Evolutionary conservation across 2,888 invertebrate species (phyloP).

Genomic region (Drosophila infuscata): DNA sequence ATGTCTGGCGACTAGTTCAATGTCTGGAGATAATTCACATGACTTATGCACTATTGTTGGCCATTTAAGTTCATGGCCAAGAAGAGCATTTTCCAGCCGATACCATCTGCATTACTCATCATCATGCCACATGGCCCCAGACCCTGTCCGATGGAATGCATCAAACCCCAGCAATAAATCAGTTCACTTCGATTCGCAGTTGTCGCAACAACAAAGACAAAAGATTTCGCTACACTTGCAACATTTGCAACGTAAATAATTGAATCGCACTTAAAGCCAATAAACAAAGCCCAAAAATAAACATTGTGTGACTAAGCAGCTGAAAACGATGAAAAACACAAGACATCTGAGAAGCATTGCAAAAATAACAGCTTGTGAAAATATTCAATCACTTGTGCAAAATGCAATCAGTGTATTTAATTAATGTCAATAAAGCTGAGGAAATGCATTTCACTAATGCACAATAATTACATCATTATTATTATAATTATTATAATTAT

Average conservation of each 20-base stretch:
- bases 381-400: background rate
- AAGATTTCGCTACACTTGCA: slow-evolving; percentile 1
- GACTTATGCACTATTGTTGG: slow-evolving; percentile 27
- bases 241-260: slow-evolving; percentile 25
- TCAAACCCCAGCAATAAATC: slow-evolving; percentile 15
- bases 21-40: slow-evolving; percentile 26
- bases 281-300: slow-evolving; percentile 11
- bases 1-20: slow-evolving; percentile 35
- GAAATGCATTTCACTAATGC: background rate
- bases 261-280: slow-evolving; percentile 21
- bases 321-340: background rate
- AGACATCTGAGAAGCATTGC: background rate
- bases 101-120: slow-evolving; percentile 34
- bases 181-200: slow-evolving; percentile 7
- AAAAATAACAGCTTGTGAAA: background rate
- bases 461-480: background rate
- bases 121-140: slow-evolving; percentile 14
- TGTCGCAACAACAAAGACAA: slow-evolving; percentile 30
- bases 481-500: background rate
- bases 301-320: slow-evolving; percentile 12
- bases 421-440: background rate
- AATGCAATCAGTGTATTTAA: background rate
- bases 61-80: slow-evolving; percentile 41
- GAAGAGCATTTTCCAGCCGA: background rate
- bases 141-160: slow-evolving; percentile 21